A percentile compares a stretch with the other conserved stretches of the same genome.
Conservation (phyloP, 2,888 invertebrate genomes). For the Pandemis corylana region DNA sequence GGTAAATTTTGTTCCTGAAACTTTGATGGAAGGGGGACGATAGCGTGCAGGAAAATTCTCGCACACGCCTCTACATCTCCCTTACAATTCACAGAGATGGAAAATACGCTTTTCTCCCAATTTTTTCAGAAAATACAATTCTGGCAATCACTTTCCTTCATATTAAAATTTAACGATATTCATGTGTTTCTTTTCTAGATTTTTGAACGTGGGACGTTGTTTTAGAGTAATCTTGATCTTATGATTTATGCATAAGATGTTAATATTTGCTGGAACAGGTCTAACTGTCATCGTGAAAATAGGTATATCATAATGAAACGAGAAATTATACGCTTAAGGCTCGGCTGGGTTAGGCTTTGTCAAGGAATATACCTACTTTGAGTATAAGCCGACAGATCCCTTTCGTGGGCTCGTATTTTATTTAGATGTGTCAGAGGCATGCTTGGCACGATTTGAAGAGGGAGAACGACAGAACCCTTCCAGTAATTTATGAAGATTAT, state of each 20-base stretch:
- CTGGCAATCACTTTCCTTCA: constrained; percentile 21
- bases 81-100: constrained; percentile 13
- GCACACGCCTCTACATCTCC: constrained; percentile 44
- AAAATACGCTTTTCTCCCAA: constrained; percentile 15
- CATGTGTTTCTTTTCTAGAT: constrained; percentile 9
- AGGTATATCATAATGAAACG: not conserved
- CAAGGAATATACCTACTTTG: not conserved
- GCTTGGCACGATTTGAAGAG: not conserved
- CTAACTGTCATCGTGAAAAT: not conserved
- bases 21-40: constrained; percentile 50
- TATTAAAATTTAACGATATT: constrained; percentile 22
- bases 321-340: not conserved
- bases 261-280: constrained; percentile 36
- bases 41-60: constrained; percentile 47
- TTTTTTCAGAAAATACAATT: not conserved
- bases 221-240: constrained; percentile 34
- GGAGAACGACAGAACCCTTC: not conserved
- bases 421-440: not conserved
- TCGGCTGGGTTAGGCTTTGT: not conserved
- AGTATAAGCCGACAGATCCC: not conserved
- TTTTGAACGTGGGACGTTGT: constrained; percentile 6
- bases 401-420: not conserved
- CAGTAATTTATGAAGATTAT: constrained; percentile 3
- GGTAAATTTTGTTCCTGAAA: constrained; percentile 50
- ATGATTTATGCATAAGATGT: constrained; percentile 51